Evolutionary conservation across 2,113 vertebrate genomes (phyloP), one percentile per base, ranked within the genome.

Genomic region (Alexandromys fortis): DNA sequence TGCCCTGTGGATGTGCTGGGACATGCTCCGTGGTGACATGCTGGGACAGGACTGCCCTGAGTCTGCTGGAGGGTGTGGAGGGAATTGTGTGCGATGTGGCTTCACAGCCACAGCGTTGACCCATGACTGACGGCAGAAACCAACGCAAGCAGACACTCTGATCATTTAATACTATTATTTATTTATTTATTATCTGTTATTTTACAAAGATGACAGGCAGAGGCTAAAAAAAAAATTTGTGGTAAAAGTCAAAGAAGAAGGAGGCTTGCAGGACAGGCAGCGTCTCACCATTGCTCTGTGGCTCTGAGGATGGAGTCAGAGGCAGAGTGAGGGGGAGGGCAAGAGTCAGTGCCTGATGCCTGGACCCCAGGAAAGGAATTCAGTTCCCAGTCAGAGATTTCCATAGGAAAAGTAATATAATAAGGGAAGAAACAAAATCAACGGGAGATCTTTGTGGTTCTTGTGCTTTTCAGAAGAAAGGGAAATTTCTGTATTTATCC

Each of bases 381-480:
- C 12, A 21, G 5, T 63, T 77, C 45, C 55, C 9, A 70, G 90
- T 92, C 28, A 38, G 42, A 55, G 35, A 77, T 2, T 49, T 63
- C 12, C 49, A 26, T 12, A 82, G 30, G 21, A 92, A 94, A 90
- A 72, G 33, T 19, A 55, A 86, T 24, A 49, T 19, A 63, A 86
- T 30, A 77, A 52, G 38, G 38, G 45, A 72, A 94, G 72, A 81
- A 52, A 9, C n/a, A 90, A 90, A 72, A 55, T 42, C 24, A 58
- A 14, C 14, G 82, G 52, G 61, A 65, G 58, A 83, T 81, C 14
- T 42, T 79, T 85, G 73, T 19, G 10, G 11, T 33, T 75, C 28
- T 81, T 87, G 9, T 76, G 73, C 58, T 76, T 76, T 72, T 94
- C 75, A 82, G 17, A 72, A 78, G 86, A 92, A 81, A 38, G 78